Conservation (phyloP, 2,888 invertebrate genomes). For the Eumerus sabulonum region DNA sequence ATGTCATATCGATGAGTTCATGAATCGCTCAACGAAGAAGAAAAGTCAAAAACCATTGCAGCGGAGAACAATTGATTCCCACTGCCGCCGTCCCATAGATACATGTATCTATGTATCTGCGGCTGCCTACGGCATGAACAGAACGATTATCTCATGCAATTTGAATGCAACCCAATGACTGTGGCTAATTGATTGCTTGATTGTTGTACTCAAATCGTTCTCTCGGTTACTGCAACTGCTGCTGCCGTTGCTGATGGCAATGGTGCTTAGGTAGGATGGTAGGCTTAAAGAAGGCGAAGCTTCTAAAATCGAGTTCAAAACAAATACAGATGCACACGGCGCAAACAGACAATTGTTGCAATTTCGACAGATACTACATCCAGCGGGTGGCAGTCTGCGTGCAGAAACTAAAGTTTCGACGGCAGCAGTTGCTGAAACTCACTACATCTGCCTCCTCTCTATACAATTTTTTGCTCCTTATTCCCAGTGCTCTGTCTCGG, state of each 20-base stretch:
- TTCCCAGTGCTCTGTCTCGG: not conserved
- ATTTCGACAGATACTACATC: conserved; percentile 35
- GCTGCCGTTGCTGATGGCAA: conserved; percentile 12
- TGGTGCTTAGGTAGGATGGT: too few species aligned
- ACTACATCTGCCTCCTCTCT: conserved; percentile 31
- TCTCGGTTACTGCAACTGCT: conserved; percentile 8
- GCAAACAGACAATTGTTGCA: conserved; percentile 42
- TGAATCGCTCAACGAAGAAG: conserved; percentile 47
- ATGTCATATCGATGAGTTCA: conserved; percentile 53
- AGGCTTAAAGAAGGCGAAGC: conserved; percentile 28
- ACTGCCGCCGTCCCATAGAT: not conserved
- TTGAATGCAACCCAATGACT: conserved; percentile 65
- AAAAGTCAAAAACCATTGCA: conserved; percentile 45
- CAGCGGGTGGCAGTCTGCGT: not conserved
- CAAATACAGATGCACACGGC: not conserved
- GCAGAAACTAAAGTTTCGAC: not conserved
- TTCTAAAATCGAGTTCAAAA: conserved; percentile 25
- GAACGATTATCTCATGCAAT: conserved; percentile 65
- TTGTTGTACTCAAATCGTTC: conserved; percentile 55
- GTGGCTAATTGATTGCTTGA: conserved; percentile 65
- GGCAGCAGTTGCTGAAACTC: conserved; percentile 40
- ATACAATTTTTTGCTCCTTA: conserved; percentile 18
- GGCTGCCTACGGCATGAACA: conserved; percentile 12
- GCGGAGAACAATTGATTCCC: conserved; percentile 47
- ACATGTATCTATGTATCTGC: not conserved